Conservation (phyloP, 2,797 vertebrate genomes). For the Anguilla megastoma region DNA sequence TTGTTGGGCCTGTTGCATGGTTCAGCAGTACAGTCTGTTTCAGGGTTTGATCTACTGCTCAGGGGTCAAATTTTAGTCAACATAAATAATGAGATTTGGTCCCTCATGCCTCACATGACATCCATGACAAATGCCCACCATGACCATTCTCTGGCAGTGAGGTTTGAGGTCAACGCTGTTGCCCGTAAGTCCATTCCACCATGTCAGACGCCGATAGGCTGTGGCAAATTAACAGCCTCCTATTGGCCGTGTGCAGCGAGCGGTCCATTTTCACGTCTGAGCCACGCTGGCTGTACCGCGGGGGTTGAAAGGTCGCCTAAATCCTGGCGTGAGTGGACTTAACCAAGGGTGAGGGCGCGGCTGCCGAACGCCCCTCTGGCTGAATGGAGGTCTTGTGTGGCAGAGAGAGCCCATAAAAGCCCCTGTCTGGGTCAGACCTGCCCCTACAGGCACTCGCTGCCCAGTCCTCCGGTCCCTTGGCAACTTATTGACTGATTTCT, state of each 20-base stretch:
- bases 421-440: neutral
- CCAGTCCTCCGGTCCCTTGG: neutral
- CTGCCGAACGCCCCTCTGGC: neutral
- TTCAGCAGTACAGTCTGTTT: neutral
- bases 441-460: neutral
- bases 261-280: neutral
- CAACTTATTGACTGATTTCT: neutral
- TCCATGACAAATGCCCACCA: too few species aligned
- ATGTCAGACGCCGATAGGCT: neutral
- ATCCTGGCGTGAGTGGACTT: neutral
- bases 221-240: neutral
- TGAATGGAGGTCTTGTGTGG: neutral
- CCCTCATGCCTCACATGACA: neutral
- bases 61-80: neutral
- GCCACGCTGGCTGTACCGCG: neutral
- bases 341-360: neutral
- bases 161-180: neutral
- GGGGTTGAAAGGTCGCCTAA: slow-evolving; percentile 17
- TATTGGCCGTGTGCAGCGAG: neutral
- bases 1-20: neutral
- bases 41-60: neutral
- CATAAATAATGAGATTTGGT: neutral
- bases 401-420: neutral
- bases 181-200: neutral
- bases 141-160: neutral